Percentiles rank a stretch among this genome's conserved stretches.
Evolutionary conservation across 2,797 vertebrate genomes (phyloP).

Genomic region (Tapirus indicus): DNA sequence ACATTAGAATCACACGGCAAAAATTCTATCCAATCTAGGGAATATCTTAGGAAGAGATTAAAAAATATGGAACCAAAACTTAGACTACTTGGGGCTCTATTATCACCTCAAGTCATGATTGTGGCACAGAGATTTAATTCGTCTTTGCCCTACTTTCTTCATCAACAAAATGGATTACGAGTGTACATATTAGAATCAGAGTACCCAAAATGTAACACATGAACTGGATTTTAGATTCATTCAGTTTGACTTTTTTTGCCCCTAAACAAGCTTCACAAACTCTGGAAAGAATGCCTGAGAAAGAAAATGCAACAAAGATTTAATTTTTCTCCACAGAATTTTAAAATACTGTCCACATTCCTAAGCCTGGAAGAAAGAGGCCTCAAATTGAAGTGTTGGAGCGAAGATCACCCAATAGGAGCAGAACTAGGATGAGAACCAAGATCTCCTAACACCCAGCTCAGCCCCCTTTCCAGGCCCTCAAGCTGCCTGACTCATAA

Average conservation of each 20-base stretch:
- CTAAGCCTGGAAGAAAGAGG: neutral
- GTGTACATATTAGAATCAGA: neutral
- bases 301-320: constrained; percentile 11
- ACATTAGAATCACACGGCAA: constrained; percentile 5
- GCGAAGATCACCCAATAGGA: neutral
- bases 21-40: neutral
- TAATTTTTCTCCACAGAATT: neutral
- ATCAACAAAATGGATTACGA: neutral
- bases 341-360: neutral
- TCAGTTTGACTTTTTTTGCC: neutral
- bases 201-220: neutral
- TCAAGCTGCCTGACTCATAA: neutral
- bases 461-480: neutral
- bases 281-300: neutral
- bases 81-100: neutral
- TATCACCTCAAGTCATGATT: neutral
- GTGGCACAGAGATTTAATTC: neutral
- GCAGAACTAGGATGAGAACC: constrained; percentile 36
- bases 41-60: neutral
- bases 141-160: neutral
- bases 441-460: neutral
- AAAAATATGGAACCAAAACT: neutral
- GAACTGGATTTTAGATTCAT: neutral
- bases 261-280: neutral
- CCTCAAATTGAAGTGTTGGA: neutral